phyloP scores from a whole-genome alignment of 64 coral and sea anemone species.

The Pocillopora damicornis region DNA sequence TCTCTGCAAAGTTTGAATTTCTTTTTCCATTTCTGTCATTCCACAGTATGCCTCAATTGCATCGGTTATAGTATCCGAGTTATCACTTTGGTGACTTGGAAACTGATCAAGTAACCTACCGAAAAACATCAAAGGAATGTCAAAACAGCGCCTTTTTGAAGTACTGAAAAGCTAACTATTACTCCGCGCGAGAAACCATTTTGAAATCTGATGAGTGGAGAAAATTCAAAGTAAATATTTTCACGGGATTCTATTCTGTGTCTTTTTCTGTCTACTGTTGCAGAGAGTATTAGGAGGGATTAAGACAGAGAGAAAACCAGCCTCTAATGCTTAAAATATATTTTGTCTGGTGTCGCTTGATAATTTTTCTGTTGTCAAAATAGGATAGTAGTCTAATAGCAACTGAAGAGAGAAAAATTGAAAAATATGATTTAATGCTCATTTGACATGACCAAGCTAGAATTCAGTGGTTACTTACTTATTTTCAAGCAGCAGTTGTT shows the following conservation, averaged over 20 bases:
- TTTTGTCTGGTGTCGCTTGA: no score
- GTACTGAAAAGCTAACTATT: background rate
- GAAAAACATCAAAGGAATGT: background rate
- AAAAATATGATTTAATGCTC: no score
- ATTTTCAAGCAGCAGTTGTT: background rate
- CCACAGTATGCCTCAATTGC: background rate
- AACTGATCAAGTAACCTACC: background rate
- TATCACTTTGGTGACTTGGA: background rate
- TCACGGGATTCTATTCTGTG: no score
- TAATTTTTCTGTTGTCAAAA: no score
- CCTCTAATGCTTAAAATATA: no score
- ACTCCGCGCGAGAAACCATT: no score
- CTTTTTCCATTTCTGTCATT: background rate
- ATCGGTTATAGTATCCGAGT: background rate
- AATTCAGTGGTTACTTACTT: conserved; percentile 8
- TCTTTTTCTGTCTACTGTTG: no score
- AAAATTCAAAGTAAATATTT: no score
- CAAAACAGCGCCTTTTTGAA: background rate
- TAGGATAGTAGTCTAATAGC: no score
- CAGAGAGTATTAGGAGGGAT: no score
- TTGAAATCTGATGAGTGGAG: no score
- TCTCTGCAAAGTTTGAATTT: conserved; percentile 12
- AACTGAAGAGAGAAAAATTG: background rate
- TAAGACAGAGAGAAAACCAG: no score
- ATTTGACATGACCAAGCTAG: background rate